Conservation (phyloP, 2,888 invertebrate genomes). For the Empis livida region DNA sequence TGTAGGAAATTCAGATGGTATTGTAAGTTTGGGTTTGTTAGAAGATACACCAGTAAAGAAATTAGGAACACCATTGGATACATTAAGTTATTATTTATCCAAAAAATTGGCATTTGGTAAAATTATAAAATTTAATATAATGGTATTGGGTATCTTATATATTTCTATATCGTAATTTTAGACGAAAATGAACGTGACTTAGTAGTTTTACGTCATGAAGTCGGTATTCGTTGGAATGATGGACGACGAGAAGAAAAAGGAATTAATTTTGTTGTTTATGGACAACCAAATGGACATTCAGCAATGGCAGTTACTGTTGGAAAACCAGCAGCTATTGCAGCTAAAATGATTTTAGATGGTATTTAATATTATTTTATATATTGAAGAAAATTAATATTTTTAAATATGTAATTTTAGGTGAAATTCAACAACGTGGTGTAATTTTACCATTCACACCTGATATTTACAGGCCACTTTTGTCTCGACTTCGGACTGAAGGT, state of each 20-base stretch:
- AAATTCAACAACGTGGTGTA: conserved; percentile 91
- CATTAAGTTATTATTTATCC: conserved; percentile 77
- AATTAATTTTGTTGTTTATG: conserved; percentile 83
- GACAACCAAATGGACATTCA: conserved; percentile 66
- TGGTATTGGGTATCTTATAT: neutral
- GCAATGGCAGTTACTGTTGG: conserved; percentile 95
- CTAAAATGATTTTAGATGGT: conserved; percentile 92
- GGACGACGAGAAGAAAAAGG: conserved; percentile 67
- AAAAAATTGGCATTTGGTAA: conserved; percentile 66
- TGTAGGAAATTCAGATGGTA: conserved; percentile 60
- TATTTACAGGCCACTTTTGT: conserved; percentile 85
- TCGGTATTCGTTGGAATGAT: conserved; percentile 87
- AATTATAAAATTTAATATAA: conserved; percentile 3
- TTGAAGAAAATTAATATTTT: neutral
- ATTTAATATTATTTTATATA: neutral
- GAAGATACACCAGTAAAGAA: conserved; percentile 73
- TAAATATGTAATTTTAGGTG: conserved; percentile 44
- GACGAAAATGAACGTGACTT: conserved; percentile 78
- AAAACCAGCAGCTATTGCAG: conserved; percentile 87
- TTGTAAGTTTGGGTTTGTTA: conserved; percentile 80
- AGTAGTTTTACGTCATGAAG: conserved; percentile 84
- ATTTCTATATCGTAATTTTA: too few species aligned
- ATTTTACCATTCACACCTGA: conserved; percentile 84
- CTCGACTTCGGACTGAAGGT: conserved; percentile 75
- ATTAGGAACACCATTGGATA: conserved; percentile 78